A percentile compares a stretch with the other conserved stretches of the same genome.
Evolutionary conservation across 2,888 invertebrate species (phyloP).

Genomic region (Himalopsyche anomala): DNA sequence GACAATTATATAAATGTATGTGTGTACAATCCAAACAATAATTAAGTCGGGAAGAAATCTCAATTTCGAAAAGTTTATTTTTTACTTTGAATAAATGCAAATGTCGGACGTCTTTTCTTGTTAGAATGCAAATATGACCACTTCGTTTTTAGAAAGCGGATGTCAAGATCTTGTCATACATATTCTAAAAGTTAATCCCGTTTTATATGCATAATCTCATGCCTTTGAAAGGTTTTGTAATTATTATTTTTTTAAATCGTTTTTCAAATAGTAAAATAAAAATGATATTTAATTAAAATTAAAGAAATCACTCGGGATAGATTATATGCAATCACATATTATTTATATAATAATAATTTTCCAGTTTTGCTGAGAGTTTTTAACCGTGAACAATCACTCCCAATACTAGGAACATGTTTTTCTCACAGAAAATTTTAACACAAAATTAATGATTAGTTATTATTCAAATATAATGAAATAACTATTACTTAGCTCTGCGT

Average conservation of each 20-base stretch:
- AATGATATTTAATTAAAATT: too few species aligned
- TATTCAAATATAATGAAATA: too few species aligned
- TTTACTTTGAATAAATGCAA: constrained; percentile 38
- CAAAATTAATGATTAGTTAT: too few species aligned
- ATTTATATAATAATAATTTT: too few species aligned
- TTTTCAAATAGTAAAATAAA: too few species aligned
- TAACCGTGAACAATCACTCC: too few species aligned
- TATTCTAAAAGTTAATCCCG: constrained; percentile 8
- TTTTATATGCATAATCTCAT: neutral
- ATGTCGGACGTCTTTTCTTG: neutral
- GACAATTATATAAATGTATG: neutral
- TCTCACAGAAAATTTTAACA: too few species aligned
- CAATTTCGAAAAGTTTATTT: neutral
- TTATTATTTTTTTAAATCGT: neutral
- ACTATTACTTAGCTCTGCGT: too few species aligned
- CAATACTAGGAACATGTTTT: too few species aligned
- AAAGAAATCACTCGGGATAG: too few species aligned
- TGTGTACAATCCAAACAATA: neutral
- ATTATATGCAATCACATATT: too few species aligned
- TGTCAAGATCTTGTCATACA: constrained; percentile 17
- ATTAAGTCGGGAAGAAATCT: neutral
- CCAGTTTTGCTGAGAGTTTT: too few species aligned
- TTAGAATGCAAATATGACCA: constrained; percentile 32
- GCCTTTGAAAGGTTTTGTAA: neutral
- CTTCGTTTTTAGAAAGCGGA: constrained; percentile 14